Conservation (phyloP, 2,797 vertebrate species). For the Sebastes taczanowskii region DNA sequence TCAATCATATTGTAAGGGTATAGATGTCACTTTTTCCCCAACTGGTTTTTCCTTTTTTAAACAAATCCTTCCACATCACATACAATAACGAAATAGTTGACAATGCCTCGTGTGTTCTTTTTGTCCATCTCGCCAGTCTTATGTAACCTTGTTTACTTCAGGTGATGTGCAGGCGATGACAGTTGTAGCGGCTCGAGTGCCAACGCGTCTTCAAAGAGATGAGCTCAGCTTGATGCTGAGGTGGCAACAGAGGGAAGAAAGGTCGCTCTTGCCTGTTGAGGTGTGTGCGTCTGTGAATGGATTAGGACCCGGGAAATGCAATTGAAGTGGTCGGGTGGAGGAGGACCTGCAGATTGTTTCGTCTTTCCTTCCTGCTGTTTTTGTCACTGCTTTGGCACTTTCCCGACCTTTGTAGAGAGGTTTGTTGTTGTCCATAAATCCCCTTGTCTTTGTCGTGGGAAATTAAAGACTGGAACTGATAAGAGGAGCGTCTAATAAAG, state of each 20-base stretch:
- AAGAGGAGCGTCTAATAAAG: conserved; percentile 13
- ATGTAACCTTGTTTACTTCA: conserved; percentile 45
- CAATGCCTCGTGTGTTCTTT: not conserved
- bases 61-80: not conserved
- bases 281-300: not conserved
- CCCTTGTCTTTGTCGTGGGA: not conserved
- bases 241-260: conserved; percentile 53
- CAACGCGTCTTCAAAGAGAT: conserved; percentile 50
- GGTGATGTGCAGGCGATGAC: conserved; percentile 49
- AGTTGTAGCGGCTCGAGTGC: conserved; percentile 29
- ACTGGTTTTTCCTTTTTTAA: not conserved
- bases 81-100: not conserved
- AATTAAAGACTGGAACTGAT: conserved; percentile 7
- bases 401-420: not conserved
- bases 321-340: conserved; percentile 17
- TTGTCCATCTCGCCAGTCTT: conserved; percentile 9
- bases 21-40: not conserved
- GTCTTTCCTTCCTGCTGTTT: conserved; percentile 5
- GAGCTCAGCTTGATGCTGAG: conserved; percentile 47
- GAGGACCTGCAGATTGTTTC: conserved; percentile 2
- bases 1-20: not conserved
- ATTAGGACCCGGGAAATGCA: conserved; percentile 15
- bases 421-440: conserved; percentile 7
- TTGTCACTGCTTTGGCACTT: not conserved
- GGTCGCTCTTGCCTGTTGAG: conserved; percentile 20